Base-by-base conservation (phyloP, 2,888 invertebrate genomes). In the Cataglyphis livida region DNA sequence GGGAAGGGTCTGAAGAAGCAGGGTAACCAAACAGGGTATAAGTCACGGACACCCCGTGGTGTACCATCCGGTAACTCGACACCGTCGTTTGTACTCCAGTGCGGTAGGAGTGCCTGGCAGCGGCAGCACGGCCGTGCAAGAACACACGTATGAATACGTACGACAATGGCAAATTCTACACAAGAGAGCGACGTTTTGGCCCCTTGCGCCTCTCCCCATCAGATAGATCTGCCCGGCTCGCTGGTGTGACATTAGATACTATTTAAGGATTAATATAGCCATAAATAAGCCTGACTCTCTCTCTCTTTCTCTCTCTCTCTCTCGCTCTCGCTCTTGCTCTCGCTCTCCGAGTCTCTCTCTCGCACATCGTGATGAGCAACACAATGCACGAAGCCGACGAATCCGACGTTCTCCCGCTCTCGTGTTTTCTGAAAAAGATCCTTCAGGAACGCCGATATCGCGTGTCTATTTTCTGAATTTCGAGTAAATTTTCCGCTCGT, bases 1-100 rank as follows among this genome's bases (percentile, higher is more conserved):
- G 79, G 76, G 83, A 82, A 86, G 87, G 84, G 84, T 84, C 73
- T 84, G 87, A 84, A 89, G 90, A 88, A 88, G 84, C 89, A 84
- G 91, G 91, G 90, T 90, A 91, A 90, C 90, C 90, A 91, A 90
- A 89, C 92, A 92, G 91, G 92, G 92, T 94, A 93, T 93, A 93
- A 94, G 94, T 93, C 93, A 93, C 90, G 91, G 94, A 92, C 94
- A 92, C 93, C 94, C 94, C 93, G 94, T 90, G 93, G 94, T 91
- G 94, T 93, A 92, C 94, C 94, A 94, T 94, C 94, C 94, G 94
- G 94, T 94, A 94, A 94, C 94, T 94, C 94, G 94, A 94, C 94
- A 94, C 94, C 93, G 92, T 94, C 93, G 94, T 93, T 94, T 94
- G 94, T 94, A 93, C 92, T 92, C 90, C 87, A 87, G 86, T 89